phyloP scores from a whole-genome alignment of 2,113 vertebrate species.

The Helogale parvula region DNA sequence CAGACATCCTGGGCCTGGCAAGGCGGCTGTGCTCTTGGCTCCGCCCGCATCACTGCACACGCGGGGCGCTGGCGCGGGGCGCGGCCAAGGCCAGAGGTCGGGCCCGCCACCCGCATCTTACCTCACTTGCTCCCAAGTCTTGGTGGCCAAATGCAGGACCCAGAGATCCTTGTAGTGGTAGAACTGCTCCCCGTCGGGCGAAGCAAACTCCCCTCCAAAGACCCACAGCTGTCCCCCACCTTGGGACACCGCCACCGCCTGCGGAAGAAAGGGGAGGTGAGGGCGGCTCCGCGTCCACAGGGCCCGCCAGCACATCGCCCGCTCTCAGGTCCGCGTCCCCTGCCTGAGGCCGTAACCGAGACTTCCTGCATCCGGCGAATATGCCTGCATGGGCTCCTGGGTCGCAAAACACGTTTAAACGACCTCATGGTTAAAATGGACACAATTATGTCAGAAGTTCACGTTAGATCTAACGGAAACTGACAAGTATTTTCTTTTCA shows the following conservation, averaged over 20 bases:
- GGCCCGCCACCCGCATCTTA: conserved; percentile 76
- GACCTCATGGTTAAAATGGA: not conserved
- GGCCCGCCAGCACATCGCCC: not conserved
- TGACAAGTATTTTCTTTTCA: not conserved
- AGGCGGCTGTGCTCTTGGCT: not conserved
- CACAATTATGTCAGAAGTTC: not conserved
- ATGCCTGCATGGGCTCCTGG: not conserved
- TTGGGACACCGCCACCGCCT: conserved; percentile 94
- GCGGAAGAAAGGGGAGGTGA: conserved; percentile 34
- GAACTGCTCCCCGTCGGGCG: conserved; percentile 95
- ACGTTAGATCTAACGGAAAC: not conserved
- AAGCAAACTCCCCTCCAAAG: conserved; percentile 98
- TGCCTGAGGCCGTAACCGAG: not conserved
- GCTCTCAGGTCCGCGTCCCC: not conserved
- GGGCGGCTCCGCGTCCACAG: fast-evolving
- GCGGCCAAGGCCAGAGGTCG: not conserved
- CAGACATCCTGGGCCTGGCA: too few relatives aligned
- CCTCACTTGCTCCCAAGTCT: conserved; percentile 97
- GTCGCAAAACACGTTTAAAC: not conserved
- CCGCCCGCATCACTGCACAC: fast-evolving
- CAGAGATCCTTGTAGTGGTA: conserved; percentile 99
- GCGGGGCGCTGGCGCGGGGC: not conserved
- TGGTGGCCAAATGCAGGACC: conserved; percentile 94
- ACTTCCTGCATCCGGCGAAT: not conserved
- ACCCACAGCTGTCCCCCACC: conserved; percentile 96